Conservation (phyloP, 2,888 invertebrate species). For the Leptinotarsa juncta region DNA sequence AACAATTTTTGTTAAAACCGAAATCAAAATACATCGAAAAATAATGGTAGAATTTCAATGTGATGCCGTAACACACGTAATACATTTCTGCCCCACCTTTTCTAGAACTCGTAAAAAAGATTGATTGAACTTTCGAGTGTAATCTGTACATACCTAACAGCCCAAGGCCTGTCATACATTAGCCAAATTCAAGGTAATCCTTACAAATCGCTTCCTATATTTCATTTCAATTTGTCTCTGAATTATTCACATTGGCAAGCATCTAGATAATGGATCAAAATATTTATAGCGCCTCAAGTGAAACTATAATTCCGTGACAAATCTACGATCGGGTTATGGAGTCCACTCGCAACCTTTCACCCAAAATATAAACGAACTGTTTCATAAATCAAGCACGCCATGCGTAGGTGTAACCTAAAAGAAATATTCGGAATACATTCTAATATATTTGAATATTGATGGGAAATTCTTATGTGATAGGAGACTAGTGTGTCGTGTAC, state of each 20-base stretch:
- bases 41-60: background rate
- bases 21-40: too few relatives aligned
- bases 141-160: background rate
- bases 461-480: slow-evolving; percentile 6
- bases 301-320: background rate
- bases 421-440: slow-evolving; percentile 10
- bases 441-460: slow-evolving; percentile 17
- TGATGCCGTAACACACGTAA: background rate
- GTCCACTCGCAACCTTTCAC: slow-evolving; percentile 18
- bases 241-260: slow-evolving; percentile 2
- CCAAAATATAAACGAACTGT: slow-evolving; percentile 22
- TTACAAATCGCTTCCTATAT: slow-evolving; percentile 7
- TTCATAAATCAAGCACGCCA: slow-evolving; percentile 12
- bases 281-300: slow-evolving; percentile 7
- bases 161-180: background rate
- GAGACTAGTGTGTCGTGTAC: background rate
- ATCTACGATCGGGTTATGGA: slow-evolving; percentile 2
- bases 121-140: background rate
- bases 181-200: slow-evolving; percentile 12
- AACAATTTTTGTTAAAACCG: too few relatives aligned
- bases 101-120: background rate
- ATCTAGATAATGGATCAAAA: slow-evolving; percentile 6
- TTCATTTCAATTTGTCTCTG: background rate
- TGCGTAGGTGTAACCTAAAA: slow-evolving; percentile 18
- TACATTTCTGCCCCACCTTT: background rate